phyloP scores from a whole-genome alignment of 2,113 vertebrate species.

The Ageneiosus marmoratus region DNA sequence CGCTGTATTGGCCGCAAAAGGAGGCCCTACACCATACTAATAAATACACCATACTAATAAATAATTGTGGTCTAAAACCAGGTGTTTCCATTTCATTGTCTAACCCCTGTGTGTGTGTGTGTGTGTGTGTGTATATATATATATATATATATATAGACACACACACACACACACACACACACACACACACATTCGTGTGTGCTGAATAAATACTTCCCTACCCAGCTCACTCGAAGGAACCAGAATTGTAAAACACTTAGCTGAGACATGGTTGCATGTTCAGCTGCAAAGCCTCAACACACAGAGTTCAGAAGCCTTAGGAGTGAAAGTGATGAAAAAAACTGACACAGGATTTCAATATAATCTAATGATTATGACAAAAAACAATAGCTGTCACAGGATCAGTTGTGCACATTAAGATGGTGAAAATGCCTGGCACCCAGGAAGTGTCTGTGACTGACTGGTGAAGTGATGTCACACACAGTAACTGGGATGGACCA shows the following conservation, averaged over 20 bases:
- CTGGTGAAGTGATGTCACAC: background rate
- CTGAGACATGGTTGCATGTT: slow-evolving; percentile 67
- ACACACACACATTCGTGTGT: no score
- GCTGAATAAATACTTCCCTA: slow-evolving; percentile 55
- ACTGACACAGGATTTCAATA: background rate
- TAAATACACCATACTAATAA: no score
- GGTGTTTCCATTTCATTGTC: no score
- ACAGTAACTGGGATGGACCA: background rate
- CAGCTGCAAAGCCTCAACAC: slow-evolving; percentile 66
- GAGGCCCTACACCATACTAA: no score
- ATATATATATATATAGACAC: no score
- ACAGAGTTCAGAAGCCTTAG: slow-evolving; percentile 57
- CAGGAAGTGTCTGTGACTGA: background rate
- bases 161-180: no score
- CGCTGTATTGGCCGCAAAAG: no score
- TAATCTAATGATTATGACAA: no score
- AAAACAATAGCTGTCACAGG: background rate
- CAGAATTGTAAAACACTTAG: slow-evolving; percentile 54
- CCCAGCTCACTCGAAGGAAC: slow-evolving; percentile 46
- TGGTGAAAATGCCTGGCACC: background rate
- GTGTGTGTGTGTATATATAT: no score
- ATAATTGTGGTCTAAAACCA: no score
- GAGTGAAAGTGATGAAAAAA: slow-evolving; percentile 59
- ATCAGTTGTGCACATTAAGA: background rate
- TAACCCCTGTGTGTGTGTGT: no score